A percentile compares a stretch with the other conserved stretches of the same genome.
phyloP scores from a whole-genome alignment of 2,888 invertebrate species.

The Dasysyrphus tricinctus region DNA sequence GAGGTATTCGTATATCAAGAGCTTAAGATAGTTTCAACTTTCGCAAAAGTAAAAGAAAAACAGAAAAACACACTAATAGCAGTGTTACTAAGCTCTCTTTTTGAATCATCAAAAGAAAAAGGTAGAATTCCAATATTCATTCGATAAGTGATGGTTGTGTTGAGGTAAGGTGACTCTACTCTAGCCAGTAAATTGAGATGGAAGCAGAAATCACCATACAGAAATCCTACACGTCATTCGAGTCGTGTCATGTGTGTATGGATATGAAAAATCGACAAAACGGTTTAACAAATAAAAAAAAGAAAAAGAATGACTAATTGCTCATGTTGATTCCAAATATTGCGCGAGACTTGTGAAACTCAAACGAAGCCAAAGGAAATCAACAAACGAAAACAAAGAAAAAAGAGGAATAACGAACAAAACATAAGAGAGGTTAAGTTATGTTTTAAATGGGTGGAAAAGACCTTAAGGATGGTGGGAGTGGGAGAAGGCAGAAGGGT shows the following conservation, averaged over 20 bases:
- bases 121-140: neutral
- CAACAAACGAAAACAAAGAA: constrained; percentile 4
- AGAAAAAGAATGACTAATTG: constrained; percentile 72
- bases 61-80: constrained; percentile 3
- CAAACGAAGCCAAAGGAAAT: constrained; percentile 31
- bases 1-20: constrained; percentile 4
- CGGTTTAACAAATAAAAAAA: constrained; percentile 37
- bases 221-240: constrained; percentile 61
- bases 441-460: neutral
- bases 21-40: constrained; percentile 48
- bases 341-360: constrained; percentile 69
- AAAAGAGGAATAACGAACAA: constrained; percentile 8
- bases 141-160: neutral
- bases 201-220: constrained; percentile 36
- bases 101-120: constrained; percentile 38
- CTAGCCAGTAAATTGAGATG: constrained; percentile 12
- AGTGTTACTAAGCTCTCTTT: constrained; percentile 23
- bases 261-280: constrained; percentile 49
- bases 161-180: constrained; percentile 18
- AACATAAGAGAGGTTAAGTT: constrained; percentile 17
- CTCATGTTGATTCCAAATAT: constrained; percentile 64
- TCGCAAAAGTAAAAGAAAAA: constrained; percentile 37
- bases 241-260: constrained; percentile 62
- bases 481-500: neutral
- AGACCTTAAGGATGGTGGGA: neutral